Evolutionary conservation across 2,113 vertebrate genomes (phyloP), one percentile per base, ranked within the genome.

Genomic region (Clarias batrachus): DNA sequence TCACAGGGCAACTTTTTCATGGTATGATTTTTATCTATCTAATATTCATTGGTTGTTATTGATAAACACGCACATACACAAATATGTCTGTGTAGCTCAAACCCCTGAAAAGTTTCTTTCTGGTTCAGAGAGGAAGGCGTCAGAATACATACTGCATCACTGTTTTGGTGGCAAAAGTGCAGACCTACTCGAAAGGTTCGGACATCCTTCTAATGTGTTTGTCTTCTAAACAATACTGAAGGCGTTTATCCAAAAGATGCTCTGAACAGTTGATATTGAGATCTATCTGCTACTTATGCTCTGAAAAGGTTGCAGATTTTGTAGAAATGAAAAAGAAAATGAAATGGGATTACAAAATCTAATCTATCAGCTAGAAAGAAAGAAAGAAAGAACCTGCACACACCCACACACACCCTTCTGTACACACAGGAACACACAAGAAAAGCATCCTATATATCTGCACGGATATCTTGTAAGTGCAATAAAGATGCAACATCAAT

Each of bases 1-100:
- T 87, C 82, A 57, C 59, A 78, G 16, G 5, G 71, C 19, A 86
- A 59, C 68, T 66, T 81, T 70, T 86, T 70, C 59, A 59, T 23
- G 37, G 10, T 48, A 74, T 73, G 56, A 74, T 25, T 63, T 56
- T 81, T 4, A 65, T 10, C 25, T 78, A 13, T 79, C 82, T 60
- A 71, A 62, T 62, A 52, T 81, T 52, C 10, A 52, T 54, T 19
- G 1, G 62, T 65, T 76, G 30, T 83, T 60, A 52, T 25, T 27
- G n/a, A 68, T 30, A 48, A 17, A 59, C 52, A 57, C 54, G 30
- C 52, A 30, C 76, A n/a, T 5, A 48, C 71, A 48, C 19, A 48
- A 19, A 74, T 16, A 54, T 2, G 41, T 76, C 25, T 76, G 33
- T 23, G 48, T 48, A 48, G 48, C 7, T 48, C 6, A 48, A 48